A percentile compares a stretch with the other conserved stretches of the same genome.
Conservation (phyloP, 2,113 vertebrate genomes). For the Egretta garzetta region DNA sequence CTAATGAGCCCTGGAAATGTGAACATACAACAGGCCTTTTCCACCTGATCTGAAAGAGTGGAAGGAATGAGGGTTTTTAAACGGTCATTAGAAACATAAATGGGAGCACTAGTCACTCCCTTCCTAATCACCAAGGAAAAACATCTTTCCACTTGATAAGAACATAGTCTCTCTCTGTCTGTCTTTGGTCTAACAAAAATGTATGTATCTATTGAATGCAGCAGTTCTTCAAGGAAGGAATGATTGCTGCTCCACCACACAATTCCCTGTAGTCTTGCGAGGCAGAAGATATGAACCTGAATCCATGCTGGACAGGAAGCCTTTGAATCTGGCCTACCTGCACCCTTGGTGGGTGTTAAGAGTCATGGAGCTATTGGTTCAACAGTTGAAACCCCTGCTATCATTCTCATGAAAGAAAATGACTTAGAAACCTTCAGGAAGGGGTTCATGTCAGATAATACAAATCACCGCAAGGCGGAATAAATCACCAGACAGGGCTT, state of each 20-base stretch:
- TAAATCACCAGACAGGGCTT: not conserved
- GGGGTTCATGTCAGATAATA: not conserved
- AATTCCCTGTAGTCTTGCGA: not conserved
- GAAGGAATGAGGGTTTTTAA: not conserved
- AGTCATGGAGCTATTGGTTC: not conserved
- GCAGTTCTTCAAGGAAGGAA: not conserved
- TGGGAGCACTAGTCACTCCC: not conserved
- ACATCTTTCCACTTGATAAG: fast-evolving
- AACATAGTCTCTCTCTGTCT: not conserved
- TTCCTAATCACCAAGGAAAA: not conserved
- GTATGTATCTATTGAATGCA: not conserved
- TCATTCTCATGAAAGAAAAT: not conserved
- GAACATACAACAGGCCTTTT: not conserved
- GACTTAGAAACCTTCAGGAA: not conserved
- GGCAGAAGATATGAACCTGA: not conserved
- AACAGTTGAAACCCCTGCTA: not conserved
- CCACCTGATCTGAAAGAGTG: not conserved
- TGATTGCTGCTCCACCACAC: not conserved
- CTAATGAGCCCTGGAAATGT: not conserved
- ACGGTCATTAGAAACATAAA: not conserved
- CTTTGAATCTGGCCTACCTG: not conserved
- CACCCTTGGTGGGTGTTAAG: not conserved
- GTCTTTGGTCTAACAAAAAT: not conserved
- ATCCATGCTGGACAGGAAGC: not conserved
- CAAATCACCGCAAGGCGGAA: not conserved